Conservation (phyloP, 1,140 invertebrate species). For the Drosophila micromelanica region DNA sequence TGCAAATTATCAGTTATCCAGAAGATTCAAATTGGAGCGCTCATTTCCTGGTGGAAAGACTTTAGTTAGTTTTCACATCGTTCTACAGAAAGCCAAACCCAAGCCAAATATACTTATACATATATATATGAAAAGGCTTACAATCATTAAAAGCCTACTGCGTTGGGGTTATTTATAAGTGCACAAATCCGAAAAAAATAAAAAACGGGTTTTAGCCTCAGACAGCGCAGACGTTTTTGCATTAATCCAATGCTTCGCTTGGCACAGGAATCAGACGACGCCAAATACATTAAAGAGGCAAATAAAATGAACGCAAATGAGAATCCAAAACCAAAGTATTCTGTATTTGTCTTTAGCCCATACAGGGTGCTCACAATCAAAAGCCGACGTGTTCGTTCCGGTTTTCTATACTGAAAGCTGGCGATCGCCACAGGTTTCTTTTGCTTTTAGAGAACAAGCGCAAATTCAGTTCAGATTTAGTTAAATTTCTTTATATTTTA, state of each 20-base stretch:
- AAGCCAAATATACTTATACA: not conserved
- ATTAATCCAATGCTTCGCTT: conserved; percentile 18
- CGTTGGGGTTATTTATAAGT: conserved; percentile 19
- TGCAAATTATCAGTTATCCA: conserved; percentile 22
- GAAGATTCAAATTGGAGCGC: conserved; percentile 14
- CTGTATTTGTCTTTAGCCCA: conserved; percentile 1
- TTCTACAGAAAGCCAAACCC: not conserved
- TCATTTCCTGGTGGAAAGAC: conserved; percentile 11
- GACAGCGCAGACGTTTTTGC: conserved; percentile 20
- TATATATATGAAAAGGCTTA: too few species aligned
- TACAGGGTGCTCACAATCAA: conserved; percentile 21
- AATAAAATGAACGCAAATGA: conserved; percentile 42
- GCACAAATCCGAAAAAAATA: conserved; percentile 4
- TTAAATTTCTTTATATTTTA: too few species aligned
- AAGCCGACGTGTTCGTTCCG: too few species aligned
- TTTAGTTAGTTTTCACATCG: not conserved
- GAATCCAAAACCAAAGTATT: conserved; percentile 24
- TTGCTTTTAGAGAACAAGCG: not conserved
- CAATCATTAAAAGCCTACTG: conserved; percentile 1
- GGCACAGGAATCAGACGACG: conserved; percentile 40
- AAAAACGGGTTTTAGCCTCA: conserved; percentile 27
- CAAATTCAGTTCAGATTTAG: too few species aligned
- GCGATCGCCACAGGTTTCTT: not conserved
- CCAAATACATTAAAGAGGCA: conserved; percentile 52
- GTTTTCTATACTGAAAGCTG: not conserved